phyloP scores from a whole-genome alignment of 2,888 invertebrate species.

The Drosophila kambysellisi region DNA sequence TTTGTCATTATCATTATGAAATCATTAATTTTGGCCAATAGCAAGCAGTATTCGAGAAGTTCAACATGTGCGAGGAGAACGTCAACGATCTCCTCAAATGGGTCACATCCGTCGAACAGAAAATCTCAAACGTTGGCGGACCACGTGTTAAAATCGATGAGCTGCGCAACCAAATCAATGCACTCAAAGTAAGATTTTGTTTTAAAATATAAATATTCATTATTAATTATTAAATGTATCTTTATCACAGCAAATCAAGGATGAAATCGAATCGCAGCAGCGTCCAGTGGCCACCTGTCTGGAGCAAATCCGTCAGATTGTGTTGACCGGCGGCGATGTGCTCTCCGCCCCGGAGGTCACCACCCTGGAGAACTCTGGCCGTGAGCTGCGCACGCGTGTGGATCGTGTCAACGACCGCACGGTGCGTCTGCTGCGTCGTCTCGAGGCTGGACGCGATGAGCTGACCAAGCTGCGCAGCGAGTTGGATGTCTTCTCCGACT shows the following conservation, averaged over 20 bases:
- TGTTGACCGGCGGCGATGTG: constrained; percentile 95
- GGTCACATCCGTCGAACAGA: constrained; percentile 93
- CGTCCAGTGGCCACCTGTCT: constrained; percentile 93
- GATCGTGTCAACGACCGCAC: constrained; percentile 93
- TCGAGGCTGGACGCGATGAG: constrained; percentile 93
- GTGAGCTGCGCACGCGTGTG: constrained; percentile 92
- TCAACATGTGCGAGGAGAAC: constrained; percentile 95
- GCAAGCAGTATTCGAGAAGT: constrained; percentile 98
- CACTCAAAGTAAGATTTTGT: constrained; percentile 89
- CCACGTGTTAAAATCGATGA: constrained; percentile 95
- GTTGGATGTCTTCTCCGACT: constrained; percentile 91
- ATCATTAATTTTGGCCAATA: constrained; percentile 83
- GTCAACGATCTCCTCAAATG: constrained; percentile 93
- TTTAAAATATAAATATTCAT: too few relatives aligned
- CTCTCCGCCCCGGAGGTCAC: constrained; percentile 96
- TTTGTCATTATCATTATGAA: constrained; percentile 20
- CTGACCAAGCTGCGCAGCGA: constrained; percentile 94
- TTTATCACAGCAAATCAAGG: constrained; percentile 91
- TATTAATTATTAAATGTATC: background rate
- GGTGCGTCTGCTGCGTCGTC: constrained; percentile 90
- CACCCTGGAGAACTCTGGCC: constrained; percentile 93
- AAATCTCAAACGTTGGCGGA: constrained; percentile 93
- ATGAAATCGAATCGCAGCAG: constrained; percentile 94
- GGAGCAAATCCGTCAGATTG: constrained; percentile 95
- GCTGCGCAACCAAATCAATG: constrained; percentile 94